Conservation (phyloP, 2,888 invertebrate genomes). For the Agrotis clavis region DNA sequence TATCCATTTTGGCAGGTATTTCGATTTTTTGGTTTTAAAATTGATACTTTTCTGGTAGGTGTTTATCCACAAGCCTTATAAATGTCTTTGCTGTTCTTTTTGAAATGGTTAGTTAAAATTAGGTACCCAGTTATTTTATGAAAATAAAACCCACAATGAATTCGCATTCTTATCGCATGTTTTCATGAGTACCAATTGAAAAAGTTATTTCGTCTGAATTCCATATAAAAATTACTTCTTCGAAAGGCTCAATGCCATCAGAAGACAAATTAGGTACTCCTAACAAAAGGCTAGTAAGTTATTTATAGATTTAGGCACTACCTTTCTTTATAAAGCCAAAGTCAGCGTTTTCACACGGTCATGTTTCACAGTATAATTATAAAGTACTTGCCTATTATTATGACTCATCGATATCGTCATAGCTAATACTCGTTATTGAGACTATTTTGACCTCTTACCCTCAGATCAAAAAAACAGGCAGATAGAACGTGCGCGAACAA, state of each 20-base stretch:
- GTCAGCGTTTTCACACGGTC: constrained; percentile 13
- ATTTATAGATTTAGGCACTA: constrained; percentile 32
- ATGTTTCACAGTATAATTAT: constrained; percentile 41
- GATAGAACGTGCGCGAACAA: no score
- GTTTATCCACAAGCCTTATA: no score
- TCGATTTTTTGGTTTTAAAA: no score
- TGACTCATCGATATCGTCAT: constrained; percentile 29
- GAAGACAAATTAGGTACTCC: constrained; percentile 14
- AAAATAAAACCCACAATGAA: background rate
- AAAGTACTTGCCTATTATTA: background rate
- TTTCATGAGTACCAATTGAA: background rate
- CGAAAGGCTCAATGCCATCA: constrained; percentile 21
- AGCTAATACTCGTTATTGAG: no score
- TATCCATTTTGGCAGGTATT: no score
- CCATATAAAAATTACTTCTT: background rate
- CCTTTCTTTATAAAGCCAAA: background rate
- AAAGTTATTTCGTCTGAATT: background rate
- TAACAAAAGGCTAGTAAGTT: constrained; percentile 19
- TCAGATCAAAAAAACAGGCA: no score
- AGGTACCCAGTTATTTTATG: no score
- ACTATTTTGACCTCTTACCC: no score
- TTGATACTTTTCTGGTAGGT: no score
- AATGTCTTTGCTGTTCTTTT: no score
- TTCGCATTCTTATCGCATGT: background rate
- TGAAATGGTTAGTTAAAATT: no score